Conservation (phyloP, 2,113 vertebrate species). For the Xenopus laevis region DNA sequence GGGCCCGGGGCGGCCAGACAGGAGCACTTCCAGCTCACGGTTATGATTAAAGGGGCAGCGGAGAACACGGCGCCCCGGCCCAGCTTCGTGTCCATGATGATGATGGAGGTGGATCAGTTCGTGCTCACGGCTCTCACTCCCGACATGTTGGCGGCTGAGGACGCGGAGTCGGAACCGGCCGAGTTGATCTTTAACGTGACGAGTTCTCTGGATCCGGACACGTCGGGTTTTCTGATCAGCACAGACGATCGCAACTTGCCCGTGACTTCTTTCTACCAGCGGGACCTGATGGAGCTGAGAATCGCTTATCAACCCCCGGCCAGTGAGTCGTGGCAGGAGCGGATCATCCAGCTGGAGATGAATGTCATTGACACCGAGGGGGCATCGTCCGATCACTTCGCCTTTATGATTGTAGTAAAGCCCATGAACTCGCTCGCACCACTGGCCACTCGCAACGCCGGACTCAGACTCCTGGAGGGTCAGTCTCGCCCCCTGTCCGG, state of each 20-base stretch:
- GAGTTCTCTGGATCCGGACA: conserved; percentile 29
- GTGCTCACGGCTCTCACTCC: conserved; percentile 53
- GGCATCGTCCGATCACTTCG: conserved; percentile 70
- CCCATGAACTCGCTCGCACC: conserved; percentile 74
- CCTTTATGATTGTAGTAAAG: conserved; percentile 74
- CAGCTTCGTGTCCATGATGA: conserved; percentile 48
- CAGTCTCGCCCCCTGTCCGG: conserved; percentile 68
- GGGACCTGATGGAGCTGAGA: conserved; percentile 67
- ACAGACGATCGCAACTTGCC: conserved; percentile 68
- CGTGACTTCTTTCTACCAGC: conserved; percentile 70
- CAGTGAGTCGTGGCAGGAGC: conserved; percentile 61
- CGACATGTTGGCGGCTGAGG: conserved; percentile 54
- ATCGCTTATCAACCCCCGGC: conserved; percentile 73
- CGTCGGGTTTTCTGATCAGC: conserved; percentile 62
- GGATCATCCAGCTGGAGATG: conserved; percentile 73
- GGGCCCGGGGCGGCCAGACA: background rate
- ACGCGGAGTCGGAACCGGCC: conserved; percentile 45
- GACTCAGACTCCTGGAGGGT: conserved; percentile 72
- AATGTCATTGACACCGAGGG: conserved; percentile 70
- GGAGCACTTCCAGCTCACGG: conserved; percentile 58
- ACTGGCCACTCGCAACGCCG: conserved; percentile 62
- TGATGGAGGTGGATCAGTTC: conserved; percentile 55
- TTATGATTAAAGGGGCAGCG: conserved; percentile 41
- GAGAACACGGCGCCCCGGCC: conserved; percentile 46
- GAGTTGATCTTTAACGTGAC: conserved; percentile 58